phyloP scores from a whole-genome alignment of 1,140 invertebrate genomes.

The Drosophila bifasciata region DNA sequence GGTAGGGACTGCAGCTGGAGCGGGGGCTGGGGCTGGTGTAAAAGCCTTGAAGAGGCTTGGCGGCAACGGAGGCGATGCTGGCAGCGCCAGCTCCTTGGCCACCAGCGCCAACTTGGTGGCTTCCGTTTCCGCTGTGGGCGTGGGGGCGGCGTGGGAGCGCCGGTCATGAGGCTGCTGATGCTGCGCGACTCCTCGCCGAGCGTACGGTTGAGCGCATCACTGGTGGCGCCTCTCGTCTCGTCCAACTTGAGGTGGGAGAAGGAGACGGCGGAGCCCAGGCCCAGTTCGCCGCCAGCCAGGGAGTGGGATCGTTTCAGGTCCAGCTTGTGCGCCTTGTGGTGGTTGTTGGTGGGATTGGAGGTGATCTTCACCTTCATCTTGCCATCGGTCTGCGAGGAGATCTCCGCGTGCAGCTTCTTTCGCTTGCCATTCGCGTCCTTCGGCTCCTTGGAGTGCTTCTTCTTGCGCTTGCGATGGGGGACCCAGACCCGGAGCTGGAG shows the following conservation, averaged over 20 bases:
- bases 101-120: conserved; percentile 11
- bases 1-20: conserved; percentile 7
- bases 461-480: conserved; percentile 83
- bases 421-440: conserved; percentile 78
- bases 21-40: conserved; percentile 16
- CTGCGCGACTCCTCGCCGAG: conserved; percentile 65
- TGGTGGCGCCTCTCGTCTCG: conserved; percentile 18
- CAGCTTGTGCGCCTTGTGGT: conserved; percentile 63
- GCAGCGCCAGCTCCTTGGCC: conserved; percentile 52
- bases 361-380: conserved; percentile 83
- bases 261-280: neutral
- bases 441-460: conserved; percentile 82
- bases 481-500: conserved; percentile 25
- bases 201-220: conserved; percentile 59
- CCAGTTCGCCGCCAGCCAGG: conserved; percentile 57
- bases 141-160: conserved; percentile 12
- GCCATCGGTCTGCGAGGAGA: conserved; percentile 76
- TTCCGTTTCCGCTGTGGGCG: conserved; percentile 28
- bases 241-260: conserved; percentile 53
- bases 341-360: conserved; percentile 57
- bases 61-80: conserved; percentile 74
- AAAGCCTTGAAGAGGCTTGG: conserved; percentile 79
- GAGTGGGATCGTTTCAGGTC: conserved; percentile 71
- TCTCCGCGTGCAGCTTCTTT: conserved; percentile 78
- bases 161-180: conserved; percentile 64